phyloP scores from a whole-genome alignment of 2,888 invertebrate genomes.

The Pyralis farinalis region DNA sequence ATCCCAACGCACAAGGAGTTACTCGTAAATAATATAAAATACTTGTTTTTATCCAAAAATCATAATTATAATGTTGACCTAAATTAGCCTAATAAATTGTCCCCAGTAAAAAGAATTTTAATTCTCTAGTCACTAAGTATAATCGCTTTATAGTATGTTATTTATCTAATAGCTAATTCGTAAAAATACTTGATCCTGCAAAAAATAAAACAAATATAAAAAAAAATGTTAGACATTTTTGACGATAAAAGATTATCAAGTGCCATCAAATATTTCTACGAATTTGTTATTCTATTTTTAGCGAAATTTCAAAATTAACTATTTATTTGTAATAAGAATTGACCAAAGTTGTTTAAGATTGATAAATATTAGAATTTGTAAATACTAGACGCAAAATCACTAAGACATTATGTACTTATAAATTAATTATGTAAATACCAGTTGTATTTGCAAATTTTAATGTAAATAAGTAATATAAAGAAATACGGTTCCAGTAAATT shows the following conservation, averaged over 20 bases:
- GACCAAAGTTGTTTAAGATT: constrained; percentile 76
- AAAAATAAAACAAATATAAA: background rate
- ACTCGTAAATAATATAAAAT: constrained; percentile 6
- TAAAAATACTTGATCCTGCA: constrained; percentile 27
- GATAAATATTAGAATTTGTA: constrained; percentile 51
- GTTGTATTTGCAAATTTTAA: constrained; percentile 74
- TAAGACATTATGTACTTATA: constrained; percentile 51
- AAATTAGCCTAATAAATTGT: constrained; percentile 40
- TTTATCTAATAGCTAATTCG: constrained; percentile 21
- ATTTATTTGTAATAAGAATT: constrained; percentile 69
- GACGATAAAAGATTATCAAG: background rate
- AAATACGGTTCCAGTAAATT: constrained; percentile 62
- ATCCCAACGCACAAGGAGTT: constrained; percentile 19
- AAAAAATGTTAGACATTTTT: constrained; percentile 7
- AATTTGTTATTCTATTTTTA: constrained; percentile 32
- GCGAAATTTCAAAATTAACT: constrained; percentile 39
- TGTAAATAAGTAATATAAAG: constrained; percentile 57
- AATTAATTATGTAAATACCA: constrained; percentile 60
- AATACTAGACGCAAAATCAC: constrained; percentile 46
- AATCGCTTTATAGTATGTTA: constrained; percentile 29
- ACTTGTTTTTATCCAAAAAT: constrained; percentile 16
- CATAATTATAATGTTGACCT: constrained; percentile 28
- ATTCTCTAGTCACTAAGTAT: constrained; percentile 36
- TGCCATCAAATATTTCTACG: constrained; percentile 33
- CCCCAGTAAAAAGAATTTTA: constrained; percentile 37